These are phyloP conservation scores for Drosophila paucipuncta DNA, from an alignment of 2,888 invertebrate species.

Conservation along the genomic window DNA sequence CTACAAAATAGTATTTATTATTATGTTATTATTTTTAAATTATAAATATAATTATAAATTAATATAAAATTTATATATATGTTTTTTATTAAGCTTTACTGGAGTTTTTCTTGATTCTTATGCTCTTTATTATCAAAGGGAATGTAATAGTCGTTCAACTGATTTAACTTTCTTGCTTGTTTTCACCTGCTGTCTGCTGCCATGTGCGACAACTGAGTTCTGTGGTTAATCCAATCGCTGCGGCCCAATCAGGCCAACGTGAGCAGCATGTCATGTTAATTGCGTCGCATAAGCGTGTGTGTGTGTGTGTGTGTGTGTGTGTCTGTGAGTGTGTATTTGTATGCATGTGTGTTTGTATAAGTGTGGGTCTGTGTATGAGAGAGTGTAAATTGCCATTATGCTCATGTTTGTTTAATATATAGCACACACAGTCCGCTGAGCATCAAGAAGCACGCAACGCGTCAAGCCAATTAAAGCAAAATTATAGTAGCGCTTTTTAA, in stretches of 20 bases:
- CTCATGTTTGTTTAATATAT: slow-evolving; percentile 79
- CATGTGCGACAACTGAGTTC: slow-evolving; percentile 48
- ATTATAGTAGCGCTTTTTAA: slow-evolving; percentile 75
- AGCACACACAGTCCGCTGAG: slow-evolving; percentile 61
- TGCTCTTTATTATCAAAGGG: background rate
- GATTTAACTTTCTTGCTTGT: slow-evolving; percentile 9
- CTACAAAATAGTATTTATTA: background rate
- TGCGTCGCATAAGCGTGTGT: slow-evolving; percentile 42
- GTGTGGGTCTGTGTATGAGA: slow-evolving; percentile 23
- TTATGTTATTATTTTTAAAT: no score
- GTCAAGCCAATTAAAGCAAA: slow-evolving; percentile 77
- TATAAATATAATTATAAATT: background rate
- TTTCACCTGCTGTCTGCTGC: slow-evolving; percentile 52
- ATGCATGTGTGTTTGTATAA: slow-evolving; percentile 4
- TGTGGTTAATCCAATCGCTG: slow-evolving; percentile 75
- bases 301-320: slow-evolving; percentile 9
- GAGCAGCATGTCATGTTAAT: slow-evolving; percentile 78
- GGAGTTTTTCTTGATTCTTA: background rate
- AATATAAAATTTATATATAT: background rate
- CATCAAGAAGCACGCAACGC: slow-evolving; percentile 66
- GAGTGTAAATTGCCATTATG: slow-evolving; percentile 75
- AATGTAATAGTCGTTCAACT: slow-evolving; percentile 4
- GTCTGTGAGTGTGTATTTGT: slow-evolving; percentile 11
- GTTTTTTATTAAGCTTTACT: background rate
- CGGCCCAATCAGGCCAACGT: slow-evolving; percentile 73